Evolutionary conservation across 2,113 vertebrate genomes (phyloP).

Genomic region (Megaceryle maxima): DNA sequence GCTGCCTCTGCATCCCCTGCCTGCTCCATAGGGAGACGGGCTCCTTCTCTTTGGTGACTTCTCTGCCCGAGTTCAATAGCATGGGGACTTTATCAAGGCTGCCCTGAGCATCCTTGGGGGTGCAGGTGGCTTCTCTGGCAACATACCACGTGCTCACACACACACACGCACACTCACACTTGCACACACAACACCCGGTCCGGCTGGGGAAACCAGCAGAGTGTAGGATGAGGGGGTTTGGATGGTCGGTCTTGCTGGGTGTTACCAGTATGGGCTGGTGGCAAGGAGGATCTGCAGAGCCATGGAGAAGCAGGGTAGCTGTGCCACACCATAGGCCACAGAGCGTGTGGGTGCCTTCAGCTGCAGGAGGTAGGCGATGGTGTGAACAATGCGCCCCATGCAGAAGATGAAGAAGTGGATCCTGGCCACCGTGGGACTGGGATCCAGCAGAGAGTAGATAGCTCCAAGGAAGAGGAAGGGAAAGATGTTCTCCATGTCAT

Average conservation of each 20-base stretch:
- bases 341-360: conserved; percentile 87
- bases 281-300: conserved; percentile 86
- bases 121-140: not conserved
- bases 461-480: conserved; percentile 95
- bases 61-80: not conserved
- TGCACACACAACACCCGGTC: fast-evolving
- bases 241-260: fast-evolving
- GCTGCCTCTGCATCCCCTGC: not conserved
- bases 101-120: not conserved
- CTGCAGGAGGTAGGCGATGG: conserved; percentile 82
- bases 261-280: conserved; percentile 72
- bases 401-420: conserved; percentile 90
- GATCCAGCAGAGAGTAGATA: conserved; percentile 86
- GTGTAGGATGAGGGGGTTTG: not conserved
- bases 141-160: not conserved
- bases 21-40: not conserved
- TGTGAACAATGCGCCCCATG: conserved; percentile 82
- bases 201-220: not conserved
- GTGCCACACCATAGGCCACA: conserved; percentile 83
- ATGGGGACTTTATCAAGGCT: not conserved
- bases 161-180: not conserved
- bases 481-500: conserved; percentile 94
- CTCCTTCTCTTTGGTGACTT: not conserved
- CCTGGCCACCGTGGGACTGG: conserved; percentile 78
- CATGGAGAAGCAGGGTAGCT: conserved; percentile 92